Evolutionary conservation across 2,797 vertebrate genomes (phyloP).

Genomic region (Linurgus olivaceus): DNA sequence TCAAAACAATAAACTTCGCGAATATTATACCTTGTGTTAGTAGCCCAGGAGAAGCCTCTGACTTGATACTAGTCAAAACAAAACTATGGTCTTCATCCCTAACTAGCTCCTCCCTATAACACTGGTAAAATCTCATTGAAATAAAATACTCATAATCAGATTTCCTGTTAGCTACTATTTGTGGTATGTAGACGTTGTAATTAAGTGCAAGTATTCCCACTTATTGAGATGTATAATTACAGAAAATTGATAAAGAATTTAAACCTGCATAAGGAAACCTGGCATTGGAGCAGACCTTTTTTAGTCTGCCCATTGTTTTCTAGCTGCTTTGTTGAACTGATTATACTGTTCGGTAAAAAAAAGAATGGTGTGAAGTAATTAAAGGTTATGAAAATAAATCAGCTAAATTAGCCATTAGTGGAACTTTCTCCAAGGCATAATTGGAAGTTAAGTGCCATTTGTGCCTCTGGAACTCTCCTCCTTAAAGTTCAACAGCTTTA

Average conservation of each 20-base stretch:
- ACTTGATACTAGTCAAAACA: background rate
- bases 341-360: background rate
- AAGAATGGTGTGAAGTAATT: constrained; percentile 35
- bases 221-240: background rate
- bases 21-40: background rate
- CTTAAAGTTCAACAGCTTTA: constrained; percentile 44
- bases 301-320: background rate
- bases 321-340: background rate
- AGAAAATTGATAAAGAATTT: background rate
- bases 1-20: background rate
- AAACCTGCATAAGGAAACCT: background rate
- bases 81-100: background rate
- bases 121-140: background rate
- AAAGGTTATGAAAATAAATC: constrained; percentile 65
- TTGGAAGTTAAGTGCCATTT: constrained; percentile 51
- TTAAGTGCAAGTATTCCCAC: background rate
- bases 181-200: background rate
- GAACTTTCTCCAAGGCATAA: constrained; percentile 43
- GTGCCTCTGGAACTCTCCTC: constrained; percentile 27
- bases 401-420: constrained; percentile 38
- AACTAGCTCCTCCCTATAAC: background rate
- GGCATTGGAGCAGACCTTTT: background rate
- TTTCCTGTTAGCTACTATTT: background rate
- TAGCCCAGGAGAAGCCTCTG: background rate
- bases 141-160: background rate